Evolutionary conservation across 2,113 vertebrate species (phyloP), one percentile per base, ranked within the genome.

Genomic region (Spea bombifrons): DNA sequence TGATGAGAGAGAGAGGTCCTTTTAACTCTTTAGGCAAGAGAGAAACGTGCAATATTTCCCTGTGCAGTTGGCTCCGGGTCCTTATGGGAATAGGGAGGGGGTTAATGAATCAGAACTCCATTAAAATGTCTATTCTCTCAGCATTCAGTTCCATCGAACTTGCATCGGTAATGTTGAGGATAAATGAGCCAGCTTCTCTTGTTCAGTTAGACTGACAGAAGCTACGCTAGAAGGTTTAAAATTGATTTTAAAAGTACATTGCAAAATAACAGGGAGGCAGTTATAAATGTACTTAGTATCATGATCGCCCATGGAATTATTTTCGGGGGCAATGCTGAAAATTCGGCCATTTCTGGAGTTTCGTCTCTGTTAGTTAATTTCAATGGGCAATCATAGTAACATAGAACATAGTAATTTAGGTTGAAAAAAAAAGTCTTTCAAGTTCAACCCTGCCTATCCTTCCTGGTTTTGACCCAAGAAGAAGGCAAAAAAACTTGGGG

Each of bases 201-300:
- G 15, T 84, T 75, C 81, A 83, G 46, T 86, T 83, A 83, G 43
- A 9, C 46, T 12, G 82, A 81, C 64, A 75, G 83, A 84, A 84
- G 75, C 43, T 64, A 66, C 0, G 3, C 78, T 81, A 46, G 15
- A 76, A 84, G 86, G 82, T 66, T 81, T 83, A 12, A 76, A 30
- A 73, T 71, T 53, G 45, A 71, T 55, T 48, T 30, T 13, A 73
- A 64, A 64, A 4, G 8, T 46, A 73, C 64, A 61, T 8, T 53
- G n/a, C 61, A 53, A 78, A 64, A 61, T 78, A 70, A 73, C 73
- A 73, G 44, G 52, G 64, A 55, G 70, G 4, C 64, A 66, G 71
- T 71, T 70, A 8, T 69, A 30, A 30, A 69, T 61, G 48, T n/a
- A 7, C 30, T 52, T 52, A 1, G 50, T 52, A 7, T 52, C n/a